Evolutionary conservation across 2,888 invertebrate genomes (phyloP).

Genomic region (Noctuana brunneofusca): DNA sequence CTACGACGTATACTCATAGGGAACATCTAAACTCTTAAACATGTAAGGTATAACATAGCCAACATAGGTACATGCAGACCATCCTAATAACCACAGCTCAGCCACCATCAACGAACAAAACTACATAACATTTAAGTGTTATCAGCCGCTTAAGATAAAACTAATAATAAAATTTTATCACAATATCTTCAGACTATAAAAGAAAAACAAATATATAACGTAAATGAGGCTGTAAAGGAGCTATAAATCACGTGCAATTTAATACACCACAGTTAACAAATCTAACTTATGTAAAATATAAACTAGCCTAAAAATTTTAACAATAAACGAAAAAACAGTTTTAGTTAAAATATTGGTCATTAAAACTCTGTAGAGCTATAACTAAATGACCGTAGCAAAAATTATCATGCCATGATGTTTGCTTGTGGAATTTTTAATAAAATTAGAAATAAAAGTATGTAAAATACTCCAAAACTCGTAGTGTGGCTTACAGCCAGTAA

Average conservation of each 20-base stretch:
- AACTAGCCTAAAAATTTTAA: slow-evolving; percentile 83
- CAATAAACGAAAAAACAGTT: slow-evolving; percentile 76
- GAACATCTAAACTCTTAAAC: slow-evolving; percentile 30
- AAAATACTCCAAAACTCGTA: slow-evolving; percentile 80
- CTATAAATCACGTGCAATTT: slow-evolving; percentile 73
- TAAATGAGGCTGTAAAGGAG: slow-evolving; percentile 76
- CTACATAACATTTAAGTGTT: slow-evolving; percentile 42
- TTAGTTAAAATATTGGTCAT: slow-evolving; percentile 78
- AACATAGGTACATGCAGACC: slow-evolving; percentile 30
- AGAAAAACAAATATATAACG: slow-evolving; percentile 62
- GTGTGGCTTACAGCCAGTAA: slow-evolving; percentile 70
- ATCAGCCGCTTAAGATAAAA: slow-evolving; percentile 57
- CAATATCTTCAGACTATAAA: slow-evolving; percentile 78
- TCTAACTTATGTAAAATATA: slow-evolving; percentile 81
- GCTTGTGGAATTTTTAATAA: slow-evolving; percentile 67
- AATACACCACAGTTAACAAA: slow-evolving; percentile 82
- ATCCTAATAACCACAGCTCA: slow-evolving; percentile 10
- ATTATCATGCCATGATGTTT: slow-evolving; percentile 80
- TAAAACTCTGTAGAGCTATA: slow-evolving; percentile 80
- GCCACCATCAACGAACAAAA: slow-evolving; percentile 20
- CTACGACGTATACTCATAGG: slow-evolving; percentile 34
- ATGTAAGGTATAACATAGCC: slow-evolving; percentile 21
- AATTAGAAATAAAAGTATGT: slow-evolving; percentile 76
- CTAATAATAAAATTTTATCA: slow-evolving; percentile 74
- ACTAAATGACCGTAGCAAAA: slow-evolving; percentile 75